A percentile compares a stretch with the other conserved stretches of the same genome.
Conservation (phyloP, 2,888 invertebrate genomes). For the Acleris emargana region DNA sequence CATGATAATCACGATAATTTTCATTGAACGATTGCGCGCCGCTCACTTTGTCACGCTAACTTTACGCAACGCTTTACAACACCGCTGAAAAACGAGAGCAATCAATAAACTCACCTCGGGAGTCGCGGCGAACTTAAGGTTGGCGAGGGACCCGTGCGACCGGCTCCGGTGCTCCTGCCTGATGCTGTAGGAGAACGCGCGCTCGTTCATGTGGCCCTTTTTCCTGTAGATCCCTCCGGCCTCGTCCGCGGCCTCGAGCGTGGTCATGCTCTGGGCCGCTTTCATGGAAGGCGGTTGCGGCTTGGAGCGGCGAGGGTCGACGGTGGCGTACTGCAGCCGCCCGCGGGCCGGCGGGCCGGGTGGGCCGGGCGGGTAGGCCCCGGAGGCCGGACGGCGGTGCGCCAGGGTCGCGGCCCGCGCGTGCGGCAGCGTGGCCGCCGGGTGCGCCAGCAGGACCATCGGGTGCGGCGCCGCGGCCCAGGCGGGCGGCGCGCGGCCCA, state of each 20-base stretch:
- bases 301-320: slow-evolving; percentile 86
- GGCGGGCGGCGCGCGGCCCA: slow-evolving; percentile 75
- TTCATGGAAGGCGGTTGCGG: slow-evolving; percentile 86
- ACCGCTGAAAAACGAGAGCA: slow-evolving; percentile 14
- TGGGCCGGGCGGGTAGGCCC: slow-evolving; percentile 77
- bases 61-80: slow-evolving; percentile 36
- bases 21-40: slow-evolving; percentile 43
- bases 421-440: slow-evolving; percentile 74
- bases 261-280: slow-evolving; percentile 87
- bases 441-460: slow-evolving; percentile 78
- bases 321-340: slow-evolving; percentile 84
- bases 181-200: slow-evolving; percentile 97
- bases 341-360: slow-evolving; percentile 69
- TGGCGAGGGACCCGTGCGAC: slow-evolving; percentile 95
- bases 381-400: slow-evolving; percentile 84
- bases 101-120: slow-evolving; percentile 69
- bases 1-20: slow-evolving; percentile 41
- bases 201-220: slow-evolving; percentile 95
- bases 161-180: slow-evolving; percentile 96
- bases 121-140: slow-evolving; percentile 94
- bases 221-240: slow-evolving; percentile 91
- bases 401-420: slow-evolving; percentile 79
- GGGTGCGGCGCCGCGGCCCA: slow-evolving; percentile 72
- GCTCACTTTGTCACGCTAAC: slow-evolving; percentile 46
- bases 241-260: slow-evolving; percentile 86